Evolutionary conservation across 1,140 invertebrate genomes (phyloP), one percentile per base, ranked within the genome.

Genomic region (Diorhabda carinulata): DNA sequence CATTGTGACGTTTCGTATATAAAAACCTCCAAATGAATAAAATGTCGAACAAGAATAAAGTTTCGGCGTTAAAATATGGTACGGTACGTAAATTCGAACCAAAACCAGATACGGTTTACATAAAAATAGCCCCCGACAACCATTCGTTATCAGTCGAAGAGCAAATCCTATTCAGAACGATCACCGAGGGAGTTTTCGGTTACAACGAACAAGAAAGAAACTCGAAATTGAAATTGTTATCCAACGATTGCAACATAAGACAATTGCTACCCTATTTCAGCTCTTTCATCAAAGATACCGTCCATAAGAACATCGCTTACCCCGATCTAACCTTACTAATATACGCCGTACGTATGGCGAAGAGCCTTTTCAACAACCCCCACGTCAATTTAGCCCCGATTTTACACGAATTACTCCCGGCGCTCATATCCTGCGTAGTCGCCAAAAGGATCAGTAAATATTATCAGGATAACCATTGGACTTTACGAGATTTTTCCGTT

Each of bases 391-490:
- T 75, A 43, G 73, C 71, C 45, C 64, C 66, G 9, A 52, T 72
- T 42, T 68, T 77, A 7, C 73, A 77, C 57, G 60, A 72, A 41
- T 43, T 77, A 1, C 40, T 77, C 44, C 75, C 75, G 4, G 70
- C 71, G 1, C 57, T 74, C 40, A 40, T 75, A 6, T 77, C 75
- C 4, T 77, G 75, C 66, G 69, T 65, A 0, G 57, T 77, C 56
- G 68, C 75, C 6, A 71, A 67, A 41, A 72, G 70, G 69, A 75
- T 77, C 41, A 73, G 72, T 56, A 77, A 73, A 66, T 75, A 77
- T 66, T 71, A 71, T 47, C 71, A 71, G 41, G 74, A 77, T 60
- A 77, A 77, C 59, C 75, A 77, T 47, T 77, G 75, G 75, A 75
- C 73, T 7, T 67, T 77, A 60, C 62, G 75, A 56, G 75, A 77